phyloP scores from a whole-genome alignment of 1,140 invertebrate genomes.

The Callitettix versicolor region DNA sequence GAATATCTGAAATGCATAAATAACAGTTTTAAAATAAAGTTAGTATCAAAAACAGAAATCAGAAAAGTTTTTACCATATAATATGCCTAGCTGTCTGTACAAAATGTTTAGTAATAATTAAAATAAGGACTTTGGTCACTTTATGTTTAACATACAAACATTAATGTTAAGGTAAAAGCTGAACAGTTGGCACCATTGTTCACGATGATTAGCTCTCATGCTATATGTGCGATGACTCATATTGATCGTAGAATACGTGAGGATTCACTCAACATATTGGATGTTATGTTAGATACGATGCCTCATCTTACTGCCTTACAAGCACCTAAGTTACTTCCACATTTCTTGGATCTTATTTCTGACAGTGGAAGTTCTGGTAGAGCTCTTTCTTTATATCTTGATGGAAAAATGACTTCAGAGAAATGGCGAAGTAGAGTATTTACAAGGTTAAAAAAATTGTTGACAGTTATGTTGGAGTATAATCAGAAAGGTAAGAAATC shows the following conservation, averaged over 20 bases:
- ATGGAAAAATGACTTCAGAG: constrained; percentile 14
- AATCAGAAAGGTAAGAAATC: constrained; percentile 2
- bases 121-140: no score
- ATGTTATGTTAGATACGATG: constrained; percentile 50
- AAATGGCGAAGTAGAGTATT: constrained; percentile 20
- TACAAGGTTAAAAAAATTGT: constrained; percentile 8
- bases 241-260: constrained; percentile 66
- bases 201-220: constrained; percentile 59
- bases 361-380: constrained; percentile 6
- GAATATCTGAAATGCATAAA: no score
- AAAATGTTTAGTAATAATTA: no score
- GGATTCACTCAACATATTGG: constrained; percentile 68
- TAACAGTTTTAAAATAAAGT: no score
- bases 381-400: constrained; percentile 19
- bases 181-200: constrained; percentile 52
- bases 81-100: no score
- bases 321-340: constrained; percentile 55
- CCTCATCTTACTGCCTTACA: constrained; percentile 48
- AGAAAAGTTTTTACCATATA: no score
- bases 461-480: constrained; percentile 9
- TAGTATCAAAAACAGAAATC: no score
- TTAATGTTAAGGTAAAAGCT: constrained; percentile 30
- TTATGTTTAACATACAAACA: no score
- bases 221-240: constrained; percentile 79
- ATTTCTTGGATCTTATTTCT: constrained; percentile 65